phyloP scores from a whole-genome alignment of 1,140 invertebrate genomes.

The Aphelinus certus region DNA sequence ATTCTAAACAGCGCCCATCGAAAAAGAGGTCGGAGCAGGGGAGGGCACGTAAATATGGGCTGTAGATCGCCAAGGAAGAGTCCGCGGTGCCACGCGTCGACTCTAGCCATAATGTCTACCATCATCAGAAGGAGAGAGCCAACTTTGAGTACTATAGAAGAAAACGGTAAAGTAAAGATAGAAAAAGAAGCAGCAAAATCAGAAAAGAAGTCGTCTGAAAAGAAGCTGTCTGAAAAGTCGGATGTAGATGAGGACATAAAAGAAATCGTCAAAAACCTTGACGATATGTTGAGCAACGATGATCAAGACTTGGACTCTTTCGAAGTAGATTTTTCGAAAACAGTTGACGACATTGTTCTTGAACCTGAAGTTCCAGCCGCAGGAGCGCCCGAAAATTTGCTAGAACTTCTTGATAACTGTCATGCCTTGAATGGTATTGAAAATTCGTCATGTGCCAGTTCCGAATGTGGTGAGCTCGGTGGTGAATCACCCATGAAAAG shows the following conservation, averaged over 20 bases:
- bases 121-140: constrained; percentile 61
- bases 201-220: constrained; percentile 27
- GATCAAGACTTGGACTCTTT: constrained; percentile 48
- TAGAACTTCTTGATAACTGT: constrained; percentile 61
- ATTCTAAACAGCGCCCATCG: constrained; percentile 44
- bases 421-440: constrained; percentile 54
- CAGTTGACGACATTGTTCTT: constrained; percentile 32
- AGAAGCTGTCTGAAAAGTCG: constrained; percentile 42
- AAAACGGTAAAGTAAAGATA: constrained; percentile 39
- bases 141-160: constrained; percentile 47
- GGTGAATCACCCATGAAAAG: constrained; percentile 55
- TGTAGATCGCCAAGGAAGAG: constrained; percentile 80
- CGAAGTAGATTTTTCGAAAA: constrained; percentile 46
- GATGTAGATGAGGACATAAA: constrained; percentile 56
- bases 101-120: constrained; percentile 77
- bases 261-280: constrained; percentile 57
- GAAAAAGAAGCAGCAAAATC: constrained; percentile 8
- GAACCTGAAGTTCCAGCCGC: constrained; percentile 46
- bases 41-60: constrained; percentile 48
- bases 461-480: constrained; percentile 59
- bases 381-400: constrained; percentile 57
- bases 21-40: constrained; percentile 50
- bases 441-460: constrained; percentile 60
- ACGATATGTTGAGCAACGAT: constrained; percentile 54
- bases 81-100: constrained; percentile 84